These are phyloP conservation scores for Drosophila macrospina DNA, from an alignment of 2,888 invertebrate genomes.

Conservation along the genomic window DNA sequence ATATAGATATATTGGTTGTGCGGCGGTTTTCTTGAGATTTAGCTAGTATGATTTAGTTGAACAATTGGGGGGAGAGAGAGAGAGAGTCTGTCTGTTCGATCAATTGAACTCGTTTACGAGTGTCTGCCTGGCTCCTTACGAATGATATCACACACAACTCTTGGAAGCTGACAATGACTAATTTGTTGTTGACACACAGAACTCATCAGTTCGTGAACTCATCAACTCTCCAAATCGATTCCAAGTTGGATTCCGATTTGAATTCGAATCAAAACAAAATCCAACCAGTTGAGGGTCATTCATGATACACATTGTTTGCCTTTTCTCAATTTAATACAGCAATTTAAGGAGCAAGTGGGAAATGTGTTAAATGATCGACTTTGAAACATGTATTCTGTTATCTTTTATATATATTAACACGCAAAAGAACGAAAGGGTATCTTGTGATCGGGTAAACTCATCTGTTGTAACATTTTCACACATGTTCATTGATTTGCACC, in stretches of 20 bases:
- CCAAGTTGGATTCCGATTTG: constrained; percentile 1
- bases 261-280: constrained; percentile 31
- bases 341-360: constrained; percentile 23
- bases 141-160: constrained; percentile 51
- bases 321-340: constrained; percentile 11
- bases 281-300: constrained; percentile 35
- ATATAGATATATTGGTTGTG: constrained; percentile 54
- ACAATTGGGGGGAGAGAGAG: constrained; percentile 47
- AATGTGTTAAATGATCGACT: constrained; percentile 17
- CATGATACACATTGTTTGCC: constrained; percentile 37
- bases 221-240: constrained; percentile 36
- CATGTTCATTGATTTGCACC: constrained; percentile 38
- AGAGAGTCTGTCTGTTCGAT: constrained; percentile 28
- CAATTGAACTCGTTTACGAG: constrained; percentile 64
- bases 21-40: constrained; percentile 70
- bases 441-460: not conserved
- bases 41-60: constrained; percentile 68
- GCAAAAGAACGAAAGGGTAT: not conserved
- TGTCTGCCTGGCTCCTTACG: constrained; percentile 20
- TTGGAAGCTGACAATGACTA: constrained; percentile 40
- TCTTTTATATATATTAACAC: not conserved
- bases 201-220: constrained; percentile 37
- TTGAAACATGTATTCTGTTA: constrained; percentile 42
- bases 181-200: constrained; percentile 53
- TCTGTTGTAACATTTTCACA: not conserved